These are phyloP conservation scores for Odontomachus brunneus DNA, from an alignment of 1,140 invertebrate genomes.

Conservation along the genomic window DNA sequence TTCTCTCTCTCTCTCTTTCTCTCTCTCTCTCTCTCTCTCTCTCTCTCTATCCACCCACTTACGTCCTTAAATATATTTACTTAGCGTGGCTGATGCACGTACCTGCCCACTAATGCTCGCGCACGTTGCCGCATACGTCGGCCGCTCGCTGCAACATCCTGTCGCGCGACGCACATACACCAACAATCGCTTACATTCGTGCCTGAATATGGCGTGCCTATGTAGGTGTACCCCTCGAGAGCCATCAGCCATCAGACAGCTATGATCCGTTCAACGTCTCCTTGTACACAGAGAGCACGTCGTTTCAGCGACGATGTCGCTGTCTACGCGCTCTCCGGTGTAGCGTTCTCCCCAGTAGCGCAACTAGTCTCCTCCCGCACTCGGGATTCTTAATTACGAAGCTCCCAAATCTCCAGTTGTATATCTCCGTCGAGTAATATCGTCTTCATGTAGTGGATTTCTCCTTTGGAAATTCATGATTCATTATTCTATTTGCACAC, in stretches of 20 bases:
- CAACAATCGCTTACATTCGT: not conserved
- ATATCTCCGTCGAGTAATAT: too few relatives aligned
- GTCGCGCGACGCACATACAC: not conserved
- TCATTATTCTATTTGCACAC: too few relatives aligned
- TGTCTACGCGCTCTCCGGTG: not conserved
- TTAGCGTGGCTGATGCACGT: conserved; percentile 28
- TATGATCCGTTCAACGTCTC: conserved; percentile 45
- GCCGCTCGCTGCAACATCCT: conserved; percentile 3
- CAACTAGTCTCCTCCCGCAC: too few relatives aligned
- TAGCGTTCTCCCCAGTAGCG: too few relatives aligned
- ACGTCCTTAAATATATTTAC: conserved; percentile 60
- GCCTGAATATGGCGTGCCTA: not conserved
- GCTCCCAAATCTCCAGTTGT: too few relatives aligned
- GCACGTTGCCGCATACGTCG: conserved; percentile 24
- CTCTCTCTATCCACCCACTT: conserved; percentile 59
- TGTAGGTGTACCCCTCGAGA: conserved; percentile 21
- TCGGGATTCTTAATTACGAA: too few relatives aligned
- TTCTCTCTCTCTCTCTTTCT: conserved; percentile 2
- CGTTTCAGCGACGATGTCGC: conserved; percentile 36
- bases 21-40: conserved; percentile 48
- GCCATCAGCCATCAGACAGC: conserved; percentile 35
- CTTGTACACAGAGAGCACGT: conserved; percentile 25
- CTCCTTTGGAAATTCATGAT: too few relatives aligned
- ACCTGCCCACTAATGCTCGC: conserved; percentile 57
- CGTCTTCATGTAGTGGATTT: too few relatives aligned